Evolutionary conservation across 2,797 vertebrate species (phyloP), one percentile per base, ranked within the genome.

Genomic region (Emydoidea blandingii): DNA sequence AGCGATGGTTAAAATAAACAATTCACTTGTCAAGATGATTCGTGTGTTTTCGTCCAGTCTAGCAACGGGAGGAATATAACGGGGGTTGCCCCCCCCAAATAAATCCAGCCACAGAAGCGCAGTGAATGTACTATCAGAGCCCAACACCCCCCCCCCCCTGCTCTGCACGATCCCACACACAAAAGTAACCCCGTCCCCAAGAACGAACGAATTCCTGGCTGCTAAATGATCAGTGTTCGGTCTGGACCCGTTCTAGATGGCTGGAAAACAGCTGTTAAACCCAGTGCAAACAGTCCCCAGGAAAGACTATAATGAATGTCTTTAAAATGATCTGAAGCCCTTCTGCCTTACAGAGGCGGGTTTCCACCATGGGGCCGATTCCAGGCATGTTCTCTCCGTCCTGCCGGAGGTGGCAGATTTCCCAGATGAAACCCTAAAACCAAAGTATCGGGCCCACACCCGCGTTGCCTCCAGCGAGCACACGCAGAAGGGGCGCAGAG

Each of bases 251-350:
- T 91, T 96, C 96, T 8, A 5, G 19, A 2, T 19, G n/a, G 65
- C 65, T 96, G 96, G 96, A 95, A 95, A 96, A 95, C 86, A 95
- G 97, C 94, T 7, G 80, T 93, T 97, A 96, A 97, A 96, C 91
- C 96, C 97, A 96, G 59, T 92, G 94, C 96, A 96, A 95, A 95
- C 93, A 95, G 95, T 88, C 92, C 91, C 96, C 50, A 81, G 96
- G 91, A 96, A 96, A 97, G 88, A 91, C 87, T 90, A 92, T 95
- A 97, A 97, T 95, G 94, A 92, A 91, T 94, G 96, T 97, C 96
- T 95, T 94, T 92, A 85, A 76, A 87, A 94, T 92, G 95, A 95
- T 97, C 95, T 95, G 87, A 91, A 95, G 95, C 86, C 92, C 95
- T 97, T 96, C 91, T 92, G 96, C 96, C 96, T 95, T 95, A 88